Evolutionary conservation across 2,113 vertebrate species (phyloP).

Genomic region (Neogale vison): DNA sequence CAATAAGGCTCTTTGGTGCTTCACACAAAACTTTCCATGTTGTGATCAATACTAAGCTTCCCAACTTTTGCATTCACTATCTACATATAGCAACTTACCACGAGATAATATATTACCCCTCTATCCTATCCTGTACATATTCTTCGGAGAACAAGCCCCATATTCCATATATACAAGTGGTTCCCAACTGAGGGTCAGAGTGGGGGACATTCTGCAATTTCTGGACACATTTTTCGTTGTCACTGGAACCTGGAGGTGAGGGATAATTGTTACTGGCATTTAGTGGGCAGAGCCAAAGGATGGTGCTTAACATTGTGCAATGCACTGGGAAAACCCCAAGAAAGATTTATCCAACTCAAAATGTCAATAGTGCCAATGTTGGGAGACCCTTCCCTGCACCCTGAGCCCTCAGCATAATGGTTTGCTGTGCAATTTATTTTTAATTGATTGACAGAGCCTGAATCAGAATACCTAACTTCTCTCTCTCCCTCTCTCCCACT

Average conservation of each 20-base stretch:
- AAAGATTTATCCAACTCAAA: neutral
- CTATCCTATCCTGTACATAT: neutral
- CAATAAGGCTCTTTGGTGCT: neutral
- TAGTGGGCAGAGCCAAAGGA: neutral
- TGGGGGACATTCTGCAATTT: neutral
- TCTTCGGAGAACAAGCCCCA: neutral
- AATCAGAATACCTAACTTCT: neutral
- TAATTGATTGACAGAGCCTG: neutral
- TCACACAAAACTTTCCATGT: neutral
- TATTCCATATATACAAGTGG: neutral
- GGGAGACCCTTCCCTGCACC: rapidly evolving
- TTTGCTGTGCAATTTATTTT: neutral
- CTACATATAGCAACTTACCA: neutral
- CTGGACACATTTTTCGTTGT: neutral
- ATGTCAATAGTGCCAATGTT: neutral
- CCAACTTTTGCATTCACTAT: neutral
- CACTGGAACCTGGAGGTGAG: neutral
- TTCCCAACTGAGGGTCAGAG: neutral
- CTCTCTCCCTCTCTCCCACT: neutral
- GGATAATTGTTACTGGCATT: neutral
- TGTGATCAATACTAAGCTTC: neutral
- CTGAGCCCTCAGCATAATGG: neutral
- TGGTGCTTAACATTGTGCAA: neutral
- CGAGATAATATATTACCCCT: neutral
- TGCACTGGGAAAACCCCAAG: rapidly evolving